These are phyloP conservation scores for Fregata magnificens DNA, from an alignment of 2,113 vertebrate genomes.

Conservation along the genomic window DNA sequence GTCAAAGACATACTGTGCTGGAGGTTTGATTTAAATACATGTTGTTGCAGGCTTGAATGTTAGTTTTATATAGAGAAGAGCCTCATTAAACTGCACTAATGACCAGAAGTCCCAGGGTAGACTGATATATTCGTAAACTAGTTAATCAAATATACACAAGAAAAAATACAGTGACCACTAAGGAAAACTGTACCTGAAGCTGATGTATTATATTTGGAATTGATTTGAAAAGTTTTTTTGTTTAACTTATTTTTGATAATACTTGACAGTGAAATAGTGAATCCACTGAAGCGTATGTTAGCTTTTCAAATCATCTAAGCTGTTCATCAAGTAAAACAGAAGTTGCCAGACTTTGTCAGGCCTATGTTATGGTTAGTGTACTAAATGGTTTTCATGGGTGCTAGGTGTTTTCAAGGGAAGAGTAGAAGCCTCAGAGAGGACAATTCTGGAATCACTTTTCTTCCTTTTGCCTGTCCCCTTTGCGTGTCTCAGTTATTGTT, in stretches of 20 bases:
- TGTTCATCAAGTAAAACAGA: background rate
- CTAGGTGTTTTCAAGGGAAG: background rate
- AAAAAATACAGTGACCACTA: background rate
- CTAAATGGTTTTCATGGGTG: background rate
- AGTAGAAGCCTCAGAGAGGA: background rate
- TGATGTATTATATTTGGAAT: background rate
- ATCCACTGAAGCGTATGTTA: background rate
- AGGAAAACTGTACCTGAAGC: background rate
- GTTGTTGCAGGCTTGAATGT: background rate
- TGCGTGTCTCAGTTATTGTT: background rate
- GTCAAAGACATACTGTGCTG: background rate
- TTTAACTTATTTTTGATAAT: background rate
- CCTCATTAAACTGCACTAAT: background rate
- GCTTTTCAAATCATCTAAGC: background rate
- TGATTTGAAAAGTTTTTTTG: background rate
- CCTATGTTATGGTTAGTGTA: background rate
- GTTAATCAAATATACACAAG: background rate
- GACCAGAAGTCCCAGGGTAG: background rate
- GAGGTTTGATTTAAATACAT: background rate
- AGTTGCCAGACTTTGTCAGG: background rate
- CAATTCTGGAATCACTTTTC: background rate
- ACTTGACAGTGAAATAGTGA: background rate
- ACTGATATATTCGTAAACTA: background rate
- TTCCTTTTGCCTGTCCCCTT: background rate
- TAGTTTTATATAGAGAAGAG: background rate